Percentiles rank a stretch among this genome's conserved stretches.
Evolutionary conservation across 1,140 invertebrate species (phyloP).

Genomic region (Lineus longissimus): DNA sequence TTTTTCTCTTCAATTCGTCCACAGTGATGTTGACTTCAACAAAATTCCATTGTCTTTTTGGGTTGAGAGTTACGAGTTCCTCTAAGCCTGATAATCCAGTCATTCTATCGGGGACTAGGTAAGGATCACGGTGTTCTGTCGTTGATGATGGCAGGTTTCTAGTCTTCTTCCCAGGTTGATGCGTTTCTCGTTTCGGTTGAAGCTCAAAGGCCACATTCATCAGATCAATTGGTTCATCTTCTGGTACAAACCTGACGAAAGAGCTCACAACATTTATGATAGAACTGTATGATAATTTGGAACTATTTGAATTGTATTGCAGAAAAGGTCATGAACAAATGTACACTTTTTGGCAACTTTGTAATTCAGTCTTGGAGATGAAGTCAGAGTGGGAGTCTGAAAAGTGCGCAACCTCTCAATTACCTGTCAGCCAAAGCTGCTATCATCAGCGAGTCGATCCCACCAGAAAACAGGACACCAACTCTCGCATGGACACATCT

Average conservation of each 20-base stretch:
- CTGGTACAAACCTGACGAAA: conserved; percentile 59
- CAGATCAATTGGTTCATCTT: conserved; percentile 78
- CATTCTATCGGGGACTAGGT: conserved; percentile 46
- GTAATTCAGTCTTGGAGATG: no score
- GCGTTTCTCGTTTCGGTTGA: conserved; percentile 12
- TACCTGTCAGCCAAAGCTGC: conserved; percentile 72
- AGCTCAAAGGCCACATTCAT: conserved; percentile 92
- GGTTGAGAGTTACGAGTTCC: conserved; percentile 74
- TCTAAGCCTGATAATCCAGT: conserved; percentile 60
- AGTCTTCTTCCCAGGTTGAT: conserved; percentile 13
- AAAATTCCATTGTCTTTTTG: conserved; percentile 69
- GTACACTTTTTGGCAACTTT: no score
- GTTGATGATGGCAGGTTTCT: not conserved
- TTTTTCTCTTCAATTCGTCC: not conserved
- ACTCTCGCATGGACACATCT: conserved; percentile 65
- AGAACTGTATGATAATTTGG: no score
- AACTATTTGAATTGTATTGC: no score
- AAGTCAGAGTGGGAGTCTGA: not conserved
- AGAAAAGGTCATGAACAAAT: no score
- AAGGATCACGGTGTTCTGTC: conserved; percentile 1
- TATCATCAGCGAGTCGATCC: conserved; percentile 87
- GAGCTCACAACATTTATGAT: no score
- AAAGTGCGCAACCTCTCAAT: conserved; percentile 13
- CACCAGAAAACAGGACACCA: conserved; percentile 90
- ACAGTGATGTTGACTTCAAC: conserved; percentile 57